These are phyloP conservation scores for Phyllostomus discolor DNA, from an alignment of 2,113 vertebrate species.

Conservation along the genomic window DNA sequence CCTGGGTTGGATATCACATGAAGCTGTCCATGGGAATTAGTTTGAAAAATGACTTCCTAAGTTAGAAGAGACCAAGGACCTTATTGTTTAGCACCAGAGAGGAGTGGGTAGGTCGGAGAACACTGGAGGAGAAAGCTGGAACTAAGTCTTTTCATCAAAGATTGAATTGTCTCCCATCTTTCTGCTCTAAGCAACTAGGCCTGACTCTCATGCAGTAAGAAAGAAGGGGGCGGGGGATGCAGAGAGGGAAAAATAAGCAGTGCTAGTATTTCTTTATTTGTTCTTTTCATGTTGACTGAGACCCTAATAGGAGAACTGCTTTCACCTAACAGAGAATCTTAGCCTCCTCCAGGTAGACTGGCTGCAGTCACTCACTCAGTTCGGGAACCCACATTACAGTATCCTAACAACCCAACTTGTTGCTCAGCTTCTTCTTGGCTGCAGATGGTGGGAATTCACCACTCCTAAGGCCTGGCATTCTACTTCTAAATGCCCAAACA, in stretches of 20 bases:
- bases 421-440: not conserved
- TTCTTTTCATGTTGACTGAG: not conserved
- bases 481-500: not conserved
- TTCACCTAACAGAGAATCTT: not conserved
- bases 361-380: not conserved
- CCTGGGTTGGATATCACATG: not conserved
- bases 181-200: not conserved
- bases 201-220: not conserved
- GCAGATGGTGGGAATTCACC: not conserved
- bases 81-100: not conserved
- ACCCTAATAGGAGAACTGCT: not conserved
- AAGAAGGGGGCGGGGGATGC: no score
- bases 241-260: not conserved
- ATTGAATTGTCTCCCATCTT: not conserved
- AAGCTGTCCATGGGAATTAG: not conserved
- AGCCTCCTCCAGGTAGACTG: not conserved
- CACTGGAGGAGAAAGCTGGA: not conserved
- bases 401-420: not conserved
- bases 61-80: not conserved
- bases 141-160: not conserved
- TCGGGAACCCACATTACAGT: not conserved
- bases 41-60: slow-evolving; percentile 22
- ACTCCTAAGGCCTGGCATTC: not conserved
- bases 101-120: not conserved
- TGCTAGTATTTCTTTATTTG: not conserved